These are phyloP conservation scores for Amyelois transitella DNA, from an alignment of 1,140 invertebrate species.

Conservation along the genomic window DNA sequence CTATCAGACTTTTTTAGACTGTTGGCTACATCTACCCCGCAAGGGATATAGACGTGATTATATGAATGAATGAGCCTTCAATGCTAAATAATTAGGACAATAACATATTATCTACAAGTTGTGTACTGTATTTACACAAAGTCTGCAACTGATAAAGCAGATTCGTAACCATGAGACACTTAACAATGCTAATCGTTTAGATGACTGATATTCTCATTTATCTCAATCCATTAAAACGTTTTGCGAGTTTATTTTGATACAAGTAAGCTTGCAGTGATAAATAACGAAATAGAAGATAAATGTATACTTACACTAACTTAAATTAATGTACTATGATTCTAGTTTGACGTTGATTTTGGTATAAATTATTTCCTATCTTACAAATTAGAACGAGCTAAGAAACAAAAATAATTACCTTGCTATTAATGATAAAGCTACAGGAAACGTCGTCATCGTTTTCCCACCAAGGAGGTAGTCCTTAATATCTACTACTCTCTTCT, in stretches of 20 bases:
- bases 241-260: not conserved
- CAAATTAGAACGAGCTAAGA: not conserved
- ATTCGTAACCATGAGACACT: too few species aligned
- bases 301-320: not conserved
- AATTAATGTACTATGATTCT: not conserved
- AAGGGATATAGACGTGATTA: too few species aligned
- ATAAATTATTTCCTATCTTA: not conserved
- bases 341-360: not conserved
- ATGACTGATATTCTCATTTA: too few species aligned
- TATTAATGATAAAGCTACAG: slow-evolving; percentile 87
- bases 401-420: slow-evolving; percentile 77
- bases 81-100: too few species aligned
- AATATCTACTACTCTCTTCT: slow-evolving; percentile 72
- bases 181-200: too few species aligned
- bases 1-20: too few species aligned
- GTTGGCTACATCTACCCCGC: too few species aligned
- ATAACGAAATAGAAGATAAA: not conserved
- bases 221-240: too few species aligned
- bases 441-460: slow-evolving; percentile 82
- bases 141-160: too few species aligned
- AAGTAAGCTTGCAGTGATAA: not conserved
- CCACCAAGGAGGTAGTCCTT: slow-evolving; percentile 85
- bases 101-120: too few species aligned
- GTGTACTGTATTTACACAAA: too few species aligned
- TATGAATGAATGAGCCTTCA: too few species aligned